Base-by-base conservation (phyloP, 2,888 invertebrate genomes). In the Seira sanloemensis region DNA sequence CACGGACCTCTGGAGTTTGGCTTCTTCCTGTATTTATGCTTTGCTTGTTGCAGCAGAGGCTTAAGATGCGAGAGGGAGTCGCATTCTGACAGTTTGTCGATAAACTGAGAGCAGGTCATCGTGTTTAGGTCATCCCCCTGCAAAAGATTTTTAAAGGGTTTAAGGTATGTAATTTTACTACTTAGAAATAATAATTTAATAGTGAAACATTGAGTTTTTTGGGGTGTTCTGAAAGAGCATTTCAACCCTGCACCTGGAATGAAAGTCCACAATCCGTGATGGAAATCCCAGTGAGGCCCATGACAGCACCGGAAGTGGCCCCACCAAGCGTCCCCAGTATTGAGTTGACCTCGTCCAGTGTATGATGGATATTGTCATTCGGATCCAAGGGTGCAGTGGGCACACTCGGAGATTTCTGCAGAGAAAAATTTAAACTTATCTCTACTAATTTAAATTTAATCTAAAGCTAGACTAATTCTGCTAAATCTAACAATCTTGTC, bases 11-110 rank as follows among this genome's bases (percentile, higher is more conserved):
- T 78, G 2, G 80, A 78, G n/a, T 86, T 86, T 0, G 86, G 85
- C 9, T 84, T 83, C 23, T 86, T 86, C 46, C 83, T 79, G 27
- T 86, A 83, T 18, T 86, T 86, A 5, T 87, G 26, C 69, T 85
- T 86, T 7, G 88, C 88, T 46, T 83, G 80, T 50, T 86, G 85
- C 5, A 88, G 69, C 1, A 86, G 66, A n/a, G 86, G 83, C 62
- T 88, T 88, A 18, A 87, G 50, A 73, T 86, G 50, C n/a, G 73
- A 21, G 1, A 88, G 21, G 2, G 88, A 88, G 19, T 88, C 86
- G 67, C 88, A 88, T 23, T 86, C 62, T 0, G 86, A 86, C 9
- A 88, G 16, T 2, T 78, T 80, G 19, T 85, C 76, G 18, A 88
- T 72, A 26, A 88, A 88, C 16, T 88, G 76, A 0, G 54, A 66